phyloP scores from a whole-genome alignment of 2,888 invertebrate genomes.

The Palloptera scutellata region DNA sequence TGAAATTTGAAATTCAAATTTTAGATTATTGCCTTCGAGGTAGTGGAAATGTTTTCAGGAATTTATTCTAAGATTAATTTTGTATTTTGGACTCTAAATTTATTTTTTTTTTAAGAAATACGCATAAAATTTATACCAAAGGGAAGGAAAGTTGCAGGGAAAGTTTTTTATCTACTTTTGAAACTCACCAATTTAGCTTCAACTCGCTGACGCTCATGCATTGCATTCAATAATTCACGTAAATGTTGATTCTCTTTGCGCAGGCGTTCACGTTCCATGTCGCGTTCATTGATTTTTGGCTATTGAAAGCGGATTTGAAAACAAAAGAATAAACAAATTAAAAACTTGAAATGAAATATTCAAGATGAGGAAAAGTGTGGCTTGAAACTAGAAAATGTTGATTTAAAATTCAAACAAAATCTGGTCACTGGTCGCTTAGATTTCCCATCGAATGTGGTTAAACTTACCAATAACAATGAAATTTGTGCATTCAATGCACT shows the following conservation, averaged over 20 bases:
- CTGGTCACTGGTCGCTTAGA: constrained; percentile 14
- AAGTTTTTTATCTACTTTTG: background rate
- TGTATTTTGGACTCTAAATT: no score
- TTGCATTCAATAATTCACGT: constrained; percentile 75
- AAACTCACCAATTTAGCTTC: constrained; percentile 56
- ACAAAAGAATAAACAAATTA: constrained; percentile 2
- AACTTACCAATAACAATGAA: constrained; percentile 72
- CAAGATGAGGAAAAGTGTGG: constrained; percentile 12
- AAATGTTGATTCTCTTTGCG: constrained; percentile 76
- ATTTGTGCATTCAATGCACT: constrained; percentile 72
- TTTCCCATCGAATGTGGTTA: no score
- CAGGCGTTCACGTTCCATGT: constrained; percentile 77
- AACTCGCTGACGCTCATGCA: constrained; percentile 66
- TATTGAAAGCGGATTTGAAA: constrained; percentile 51
- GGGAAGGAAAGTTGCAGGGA: background rate
- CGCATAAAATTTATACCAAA: background rate
- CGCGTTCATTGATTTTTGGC: constrained; percentile 78
- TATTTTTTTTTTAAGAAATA: no score
- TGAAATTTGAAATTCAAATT: no score
- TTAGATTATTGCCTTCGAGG: no score
- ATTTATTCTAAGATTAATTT: no score
- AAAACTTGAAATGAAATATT: constrained; percentile 9
- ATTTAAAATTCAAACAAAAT: background rate
- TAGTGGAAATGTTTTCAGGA: no score
- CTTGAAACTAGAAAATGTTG: no score